Percentiles rank a stretch among this genome's conserved stretches.
Evolutionary conservation across 2,113 vertebrate genomes (phyloP).

Genomic region (Brienomyrus longianalis): DNA sequence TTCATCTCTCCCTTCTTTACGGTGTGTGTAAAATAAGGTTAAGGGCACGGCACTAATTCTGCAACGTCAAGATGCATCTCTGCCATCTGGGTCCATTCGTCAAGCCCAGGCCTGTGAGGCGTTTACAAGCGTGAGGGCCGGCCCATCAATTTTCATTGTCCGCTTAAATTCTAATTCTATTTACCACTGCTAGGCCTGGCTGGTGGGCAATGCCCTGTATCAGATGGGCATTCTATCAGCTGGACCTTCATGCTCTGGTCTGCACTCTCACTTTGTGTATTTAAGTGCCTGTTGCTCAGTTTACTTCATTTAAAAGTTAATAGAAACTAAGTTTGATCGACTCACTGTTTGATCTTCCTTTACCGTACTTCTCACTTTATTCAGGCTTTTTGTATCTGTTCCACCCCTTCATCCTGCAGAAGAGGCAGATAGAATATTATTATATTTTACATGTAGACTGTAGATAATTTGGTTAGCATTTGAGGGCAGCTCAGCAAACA

Average conservation of each 20-base stretch:
- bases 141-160: neutral
- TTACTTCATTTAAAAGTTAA: neutral
- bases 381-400: neutral
- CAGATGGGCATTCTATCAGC: too few species aligned
- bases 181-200: neutral
- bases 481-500: neutral
- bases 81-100: neutral
- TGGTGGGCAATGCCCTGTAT: neutral
- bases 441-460: neutral
- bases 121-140: neutral
- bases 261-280: neutral
- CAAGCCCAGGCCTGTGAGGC: neutral
- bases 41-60: neutral
- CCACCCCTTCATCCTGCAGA: neutral
- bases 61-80: neutral
- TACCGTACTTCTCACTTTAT: neutral
- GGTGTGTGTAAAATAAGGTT: slow-evolving; percentile 11
- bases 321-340: neutral
- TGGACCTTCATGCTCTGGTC: neutral
- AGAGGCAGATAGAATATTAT: neutral
- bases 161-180: neutral
- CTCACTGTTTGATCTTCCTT: neutral
- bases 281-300: neutral
- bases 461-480: neutral
- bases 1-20: neutral